These are phyloP conservation scores for Crypturellus undulatus DNA, from an alignment of 2,113 vertebrate genomes.

Conservation along the genomic window DNA sequence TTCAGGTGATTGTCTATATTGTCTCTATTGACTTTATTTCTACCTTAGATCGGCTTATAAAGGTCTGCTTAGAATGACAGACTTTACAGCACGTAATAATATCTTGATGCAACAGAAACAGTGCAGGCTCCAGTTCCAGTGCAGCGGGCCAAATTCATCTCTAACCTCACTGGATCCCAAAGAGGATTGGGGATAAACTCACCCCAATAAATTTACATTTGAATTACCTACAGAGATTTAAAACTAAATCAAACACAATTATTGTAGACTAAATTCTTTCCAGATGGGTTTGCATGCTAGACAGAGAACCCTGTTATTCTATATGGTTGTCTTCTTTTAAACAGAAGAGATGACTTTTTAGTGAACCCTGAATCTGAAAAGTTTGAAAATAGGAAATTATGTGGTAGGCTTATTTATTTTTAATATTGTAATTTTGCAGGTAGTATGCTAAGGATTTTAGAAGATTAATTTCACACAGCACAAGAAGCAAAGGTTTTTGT, in stretches of 20 bases:
- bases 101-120: constrained; percentile 50
- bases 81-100: background rate
- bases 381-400: background rate
- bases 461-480: background rate
- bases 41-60: background rate
- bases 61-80: background rate
- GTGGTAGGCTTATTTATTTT: constrained; percentile 6
- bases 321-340: constrained; percentile 37
- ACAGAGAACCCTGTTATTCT: constrained; percentile 68
- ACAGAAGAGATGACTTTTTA: constrained; percentile 52
- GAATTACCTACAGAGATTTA: constrained; percentile 61
- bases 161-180: background rate
- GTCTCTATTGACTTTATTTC: constrained; percentile 7
- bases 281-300: constrained; percentile 57
- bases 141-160: constrained; percentile 22
- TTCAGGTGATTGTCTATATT: background rate
- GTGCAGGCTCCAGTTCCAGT: background rate
- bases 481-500: background rate
- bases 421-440: background rate
- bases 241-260: constrained; percentile 66
- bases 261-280: constrained; percentile 67
- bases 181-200: constrained; percentile 14
- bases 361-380: constrained; percentile 53
- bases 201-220: constrained; percentile 66
- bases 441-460: background rate